A percentile compares a stretch with the other conserved stretches of the same genome.
Conservation (phyloP, 2,797 vertebrate genomes). For the Cuniculus paca region DNA sequence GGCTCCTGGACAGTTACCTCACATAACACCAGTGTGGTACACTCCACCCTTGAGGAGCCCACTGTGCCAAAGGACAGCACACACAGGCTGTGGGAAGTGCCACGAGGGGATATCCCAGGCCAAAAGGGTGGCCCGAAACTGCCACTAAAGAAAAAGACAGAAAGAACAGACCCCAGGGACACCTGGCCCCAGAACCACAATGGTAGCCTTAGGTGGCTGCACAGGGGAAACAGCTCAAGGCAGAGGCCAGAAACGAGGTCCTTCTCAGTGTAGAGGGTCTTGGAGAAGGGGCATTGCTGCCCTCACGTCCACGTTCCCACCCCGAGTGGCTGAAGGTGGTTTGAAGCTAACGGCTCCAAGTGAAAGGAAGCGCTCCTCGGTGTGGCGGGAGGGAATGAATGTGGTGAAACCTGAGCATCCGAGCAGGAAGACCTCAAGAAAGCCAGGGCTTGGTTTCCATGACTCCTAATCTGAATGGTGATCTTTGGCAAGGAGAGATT, state of each 20-base stretch:
- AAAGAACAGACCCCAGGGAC: background rate
- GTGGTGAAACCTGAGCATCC: too few relatives aligned
- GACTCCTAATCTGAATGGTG: background rate
- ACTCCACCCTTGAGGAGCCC: background rate
- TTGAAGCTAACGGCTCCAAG: background rate
- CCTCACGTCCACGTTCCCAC: background rate
- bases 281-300: background rate
- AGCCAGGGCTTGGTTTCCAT: background rate
- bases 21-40: background rate
- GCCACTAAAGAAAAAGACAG: background rate
- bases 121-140: background rate
- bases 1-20: too few relatives aligned
- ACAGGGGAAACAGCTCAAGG: background rate
- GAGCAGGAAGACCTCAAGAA: background rate
- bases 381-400: fast-evolving
- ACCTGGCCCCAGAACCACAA: background rate
- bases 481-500: background rate
- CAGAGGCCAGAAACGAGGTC: background rate
- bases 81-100: background rate
- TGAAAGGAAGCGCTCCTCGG: background rate
- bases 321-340: background rate
- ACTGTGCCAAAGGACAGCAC: background rate
- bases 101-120: fast-evolving
- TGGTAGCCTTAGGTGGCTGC: background rate
- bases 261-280: background rate